A percentile compares a stretch with the other conserved stretches of the same genome.
These are phyloP conservation scores for Spatulosminthurus flaviceps DNA, from an alignment of 2,888 invertebrate genomes.

Conservation along the genomic window DNA sequence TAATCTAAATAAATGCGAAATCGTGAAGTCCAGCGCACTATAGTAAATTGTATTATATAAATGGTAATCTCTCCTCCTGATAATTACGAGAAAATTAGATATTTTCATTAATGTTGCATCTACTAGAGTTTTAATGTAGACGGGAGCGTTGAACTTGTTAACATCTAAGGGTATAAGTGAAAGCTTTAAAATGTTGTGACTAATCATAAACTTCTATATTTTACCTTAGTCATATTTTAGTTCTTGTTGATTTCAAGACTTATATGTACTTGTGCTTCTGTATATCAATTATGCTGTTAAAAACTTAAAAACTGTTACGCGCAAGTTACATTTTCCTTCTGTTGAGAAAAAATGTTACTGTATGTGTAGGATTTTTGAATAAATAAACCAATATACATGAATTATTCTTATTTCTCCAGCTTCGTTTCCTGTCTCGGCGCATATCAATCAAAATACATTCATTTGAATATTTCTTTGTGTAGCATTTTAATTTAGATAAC, in stretches of 20 bases:
- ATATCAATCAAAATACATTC: too few relatives aligned
- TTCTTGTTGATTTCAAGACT: not conserved
- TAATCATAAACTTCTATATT: not conserved
- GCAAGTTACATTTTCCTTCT: not conserved
- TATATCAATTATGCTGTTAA: not conserved
- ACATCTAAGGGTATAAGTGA: not conserved
- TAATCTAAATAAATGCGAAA: too few relatives aligned
- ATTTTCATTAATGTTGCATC: not conserved
- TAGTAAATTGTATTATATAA: not conserved
- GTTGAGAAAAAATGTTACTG: too few relatives aligned
- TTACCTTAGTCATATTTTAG: slow-evolving; percentile 8
- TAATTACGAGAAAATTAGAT: not conserved
- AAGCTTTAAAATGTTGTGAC: slow-evolving; percentile 21
- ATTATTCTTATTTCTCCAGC: too few relatives aligned
- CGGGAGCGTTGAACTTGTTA: not conserved
- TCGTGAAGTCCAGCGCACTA: not conserved
- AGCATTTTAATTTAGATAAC: too few relatives aligned
- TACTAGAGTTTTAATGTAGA: not conserved
- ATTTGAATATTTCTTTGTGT: too few relatives aligned
- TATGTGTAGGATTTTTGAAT: too few relatives aligned
- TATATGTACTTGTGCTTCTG: not conserved
- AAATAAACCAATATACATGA: too few relatives aligned
- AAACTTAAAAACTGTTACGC: not conserved
- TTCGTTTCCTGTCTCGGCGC: too few relatives aligned
- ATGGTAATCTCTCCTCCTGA: not conserved